Conservation (phyloP, 2,888 invertebrate genomes). For the Brachypterus glaber region DNA sequence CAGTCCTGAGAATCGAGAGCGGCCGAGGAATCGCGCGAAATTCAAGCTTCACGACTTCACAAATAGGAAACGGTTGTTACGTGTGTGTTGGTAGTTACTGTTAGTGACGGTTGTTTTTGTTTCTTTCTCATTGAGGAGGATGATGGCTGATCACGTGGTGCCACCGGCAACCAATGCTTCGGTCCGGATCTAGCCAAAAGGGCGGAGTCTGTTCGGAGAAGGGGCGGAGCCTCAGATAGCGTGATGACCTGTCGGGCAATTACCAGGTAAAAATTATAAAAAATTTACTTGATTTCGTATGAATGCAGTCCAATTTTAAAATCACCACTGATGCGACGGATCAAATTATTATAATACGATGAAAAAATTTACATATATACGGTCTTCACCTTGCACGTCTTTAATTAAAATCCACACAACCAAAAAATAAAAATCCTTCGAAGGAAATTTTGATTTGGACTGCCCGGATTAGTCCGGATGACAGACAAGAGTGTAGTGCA, state of each 20-base stretch:
- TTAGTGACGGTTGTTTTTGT: slow-evolving; percentile 43
- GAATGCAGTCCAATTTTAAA: slow-evolving; percentile 23
- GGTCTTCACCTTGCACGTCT: too few species aligned
- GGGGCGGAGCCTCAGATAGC: slow-evolving; percentile 37
- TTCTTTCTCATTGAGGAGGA: slow-evolving; percentile 42
- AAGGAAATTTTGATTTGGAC: too few species aligned
- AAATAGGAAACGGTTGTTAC: slow-evolving; percentile 42
- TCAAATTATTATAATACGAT: too few species aligned
- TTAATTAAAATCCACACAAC: too few species aligned
- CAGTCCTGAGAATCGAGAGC: slow-evolving; percentile 13
- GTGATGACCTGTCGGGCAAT: slow-evolving; percentile 38
- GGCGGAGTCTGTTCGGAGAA: slow-evolving; percentile 34
- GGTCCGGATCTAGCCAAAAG: slow-evolving; percentile 41
- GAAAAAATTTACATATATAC: slow-evolving; percentile 2
- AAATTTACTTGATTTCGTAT: slow-evolving; percentile 26
- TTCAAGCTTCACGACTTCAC: slow-evolving; percentile 33
- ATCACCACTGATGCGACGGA: slow-evolving; percentile 14
- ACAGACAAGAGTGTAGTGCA: slow-evolving; percentile 31
- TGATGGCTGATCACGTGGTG: slow-evolving; percentile 42
- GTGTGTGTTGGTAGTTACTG: slow-evolving; percentile 41
- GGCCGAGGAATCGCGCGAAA: slow-evolving; percentile 28
- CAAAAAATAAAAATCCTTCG: too few species aligned
- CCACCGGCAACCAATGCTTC: slow-evolving; percentile 33
- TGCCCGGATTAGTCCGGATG: slow-evolving; percentile 12
- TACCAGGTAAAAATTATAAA: slow-evolving; percentile 35